Evolutionary conservation across 2,888 invertebrate species (phyloP).

Genomic region (Diadromus collaris): DNA sequence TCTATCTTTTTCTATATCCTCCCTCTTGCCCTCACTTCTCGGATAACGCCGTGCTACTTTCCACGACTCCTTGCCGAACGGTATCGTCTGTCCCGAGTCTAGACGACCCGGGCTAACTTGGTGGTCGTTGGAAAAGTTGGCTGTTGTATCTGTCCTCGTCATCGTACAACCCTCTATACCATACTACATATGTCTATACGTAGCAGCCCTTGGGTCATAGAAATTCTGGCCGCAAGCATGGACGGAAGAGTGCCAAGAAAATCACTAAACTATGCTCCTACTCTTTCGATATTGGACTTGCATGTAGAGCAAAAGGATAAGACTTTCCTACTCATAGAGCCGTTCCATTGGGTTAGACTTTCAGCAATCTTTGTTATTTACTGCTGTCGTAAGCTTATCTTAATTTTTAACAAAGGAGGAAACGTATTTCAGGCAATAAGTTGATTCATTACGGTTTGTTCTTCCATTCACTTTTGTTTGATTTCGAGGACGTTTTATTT

Average conservation of each 20-base stretch:
- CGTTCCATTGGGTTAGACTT: conserved; percentile 24
- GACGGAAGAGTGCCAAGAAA: conserved; percentile 63
- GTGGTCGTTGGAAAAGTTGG: conserved; percentile 48
- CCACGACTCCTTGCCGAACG: conserved; percentile 41
- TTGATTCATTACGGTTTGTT: conserved; percentile 74
- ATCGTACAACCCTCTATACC: conserved; percentile 12
- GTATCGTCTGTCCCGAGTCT: conserved; percentile 65
- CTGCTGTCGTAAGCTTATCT: conserved; percentile 5
- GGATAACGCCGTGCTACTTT: conserved; percentile 35
- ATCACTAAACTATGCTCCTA: conserved; percentile 43
- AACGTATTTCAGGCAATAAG: neutral
- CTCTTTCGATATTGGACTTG: conserved; percentile 56
- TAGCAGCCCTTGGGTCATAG: conserved; percentile 45
- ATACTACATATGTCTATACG: conserved; percentile 17
- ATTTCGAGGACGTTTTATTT: neutral
- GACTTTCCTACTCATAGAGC: conserved; percentile 14
- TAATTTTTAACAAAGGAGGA: neutral
- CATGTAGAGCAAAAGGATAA: conserved; percentile 50
- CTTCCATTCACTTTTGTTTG: conserved; percentile 41
- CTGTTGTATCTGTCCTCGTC: conserved; percentile 27
- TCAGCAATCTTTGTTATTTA: conserved; percentile 35
- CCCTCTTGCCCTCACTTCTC: conserved; percentile 24
- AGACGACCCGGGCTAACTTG: conserved; percentile 69
- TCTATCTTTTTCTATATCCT: conserved; percentile 42
- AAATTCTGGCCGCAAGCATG: conserved; percentile 45